Base-by-base conservation (phyloP, 2,888 invertebrate genomes). In the Brachyopa scutellaris region DNA sequence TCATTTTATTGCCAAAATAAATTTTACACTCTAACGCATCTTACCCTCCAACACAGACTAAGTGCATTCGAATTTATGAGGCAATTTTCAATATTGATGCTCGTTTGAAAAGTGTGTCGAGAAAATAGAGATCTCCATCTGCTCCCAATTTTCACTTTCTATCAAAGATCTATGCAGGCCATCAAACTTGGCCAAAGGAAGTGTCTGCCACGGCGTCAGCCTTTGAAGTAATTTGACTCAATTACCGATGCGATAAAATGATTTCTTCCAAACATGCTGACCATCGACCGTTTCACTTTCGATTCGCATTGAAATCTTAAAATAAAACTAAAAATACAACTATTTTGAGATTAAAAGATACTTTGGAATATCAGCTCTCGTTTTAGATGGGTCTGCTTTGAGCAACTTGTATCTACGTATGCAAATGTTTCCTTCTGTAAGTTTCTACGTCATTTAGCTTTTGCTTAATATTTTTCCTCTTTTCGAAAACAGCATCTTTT, bases 191-290 rank as follows among this genome's bases (percentile, higher is more conserved):
- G 15, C 59, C 57, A 29, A 13, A 53, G 55, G 61, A 76, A 61
- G 38, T 8, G 8, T 15, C 36, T 45, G 66, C 51, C 26, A 67
- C 38, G 9, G 57, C 17, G 29, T 61, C 33, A 45, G 55, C 19
- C 67, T 69, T 62, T 74, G 74, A 67, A 53, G 72, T 66, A 53
- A 64, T 55, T 79, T 73, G 67, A 79, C 74, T 80, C 57, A 80
- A 79, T 79, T 79, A 73, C 61, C 49, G 55, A 69, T 38, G 62
- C 33, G 55, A 79, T 72, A 61, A 72, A 67, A 61, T 67, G 61
- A 59, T 53, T 57, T 31, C 21, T n/a, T 26, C 13, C 17, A 42
- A 19, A 29, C 26, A 29, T 59, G 15, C 8, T 33, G 40, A 17
- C 36, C 31, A 36, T 13, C 33, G 19, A 13, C 33, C 26, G 47